Percentiles rank a stretch among this genome's conserved stretches.
phyloP scores from a whole-genome alignment of 2,797 vertebrate species.

The Adelosebastes latens region DNA sequence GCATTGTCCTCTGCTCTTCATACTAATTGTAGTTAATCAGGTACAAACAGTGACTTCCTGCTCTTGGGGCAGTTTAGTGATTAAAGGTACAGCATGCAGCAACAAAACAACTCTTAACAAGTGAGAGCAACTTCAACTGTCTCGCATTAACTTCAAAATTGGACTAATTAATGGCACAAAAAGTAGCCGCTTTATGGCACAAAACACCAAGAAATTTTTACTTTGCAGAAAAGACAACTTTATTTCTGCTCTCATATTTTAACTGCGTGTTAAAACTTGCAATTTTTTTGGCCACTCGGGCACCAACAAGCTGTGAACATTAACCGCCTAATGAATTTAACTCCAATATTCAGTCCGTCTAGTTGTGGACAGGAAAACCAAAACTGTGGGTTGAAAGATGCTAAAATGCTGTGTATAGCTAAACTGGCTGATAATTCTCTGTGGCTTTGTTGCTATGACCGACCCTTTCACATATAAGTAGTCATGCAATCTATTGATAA shows the following conservation, averaged over 20 bases:
- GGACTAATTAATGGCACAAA: not conserved
- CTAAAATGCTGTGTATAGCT: not conserved
- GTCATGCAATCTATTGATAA: not conserved
- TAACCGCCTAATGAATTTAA: not conserved
- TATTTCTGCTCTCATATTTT: not conserved
- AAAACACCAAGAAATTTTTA: not conserved
- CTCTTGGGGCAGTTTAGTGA: not conserved
- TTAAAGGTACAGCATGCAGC: not conserved
- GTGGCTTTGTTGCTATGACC: not conserved
- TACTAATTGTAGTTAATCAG: slow-evolving; percentile 15
- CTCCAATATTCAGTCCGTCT: not conserved
- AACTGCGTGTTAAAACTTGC: not conserved
- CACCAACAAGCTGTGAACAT: not conserved
- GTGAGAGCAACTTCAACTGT: not conserved
- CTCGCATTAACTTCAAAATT: not conserved
- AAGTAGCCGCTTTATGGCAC: not conserved
- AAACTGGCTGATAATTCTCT: not conserved
- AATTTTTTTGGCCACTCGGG: not conserved
- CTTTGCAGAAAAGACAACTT: not conserved
- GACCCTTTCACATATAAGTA: not conserved
- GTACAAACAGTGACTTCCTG: slow-evolving; percentile 3
- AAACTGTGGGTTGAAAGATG: not conserved
- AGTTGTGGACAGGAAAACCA: not conserved
- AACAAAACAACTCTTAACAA: not conserved
- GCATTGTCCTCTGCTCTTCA: not conserved